Evolutionary conservation across 2,797 vertebrate genomes (phyloP).

Genomic region (Oreonectes daqikongensis): DNA sequence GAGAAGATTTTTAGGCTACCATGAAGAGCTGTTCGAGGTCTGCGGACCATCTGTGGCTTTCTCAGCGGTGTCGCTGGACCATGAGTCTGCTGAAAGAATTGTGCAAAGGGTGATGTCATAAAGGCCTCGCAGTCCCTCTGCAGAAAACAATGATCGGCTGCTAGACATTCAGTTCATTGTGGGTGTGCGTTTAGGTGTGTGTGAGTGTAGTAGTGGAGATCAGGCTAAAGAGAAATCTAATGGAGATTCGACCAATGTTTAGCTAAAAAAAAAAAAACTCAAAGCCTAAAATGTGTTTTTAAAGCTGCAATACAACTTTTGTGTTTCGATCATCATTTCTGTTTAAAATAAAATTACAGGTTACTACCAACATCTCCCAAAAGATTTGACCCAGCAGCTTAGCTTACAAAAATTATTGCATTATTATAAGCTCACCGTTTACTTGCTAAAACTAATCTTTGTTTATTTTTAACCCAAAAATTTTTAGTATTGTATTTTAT

Average conservation of each 20-base stretch:
- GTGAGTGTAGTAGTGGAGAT: conserved; percentile 42
- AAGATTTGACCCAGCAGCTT: no score
- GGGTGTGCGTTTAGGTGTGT: conserved; percentile 29
- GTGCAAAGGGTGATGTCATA: conserved; percentile 69
- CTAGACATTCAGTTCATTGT: conserved; percentile 47
- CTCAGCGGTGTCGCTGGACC: conserved; percentile 59
- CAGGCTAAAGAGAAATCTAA: background rate
- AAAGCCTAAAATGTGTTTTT: no score
- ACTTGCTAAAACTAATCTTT: no score
- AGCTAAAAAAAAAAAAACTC: no score
- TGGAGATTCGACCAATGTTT: background rate
- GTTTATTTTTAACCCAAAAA: no score
- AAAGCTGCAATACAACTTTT: no score
- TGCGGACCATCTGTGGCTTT: conserved; percentile 73
- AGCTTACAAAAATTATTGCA: no score
- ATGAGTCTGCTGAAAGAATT: conserved; percentile 65
- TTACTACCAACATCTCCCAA: no score
- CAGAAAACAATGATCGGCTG: conserved; percentile 37
- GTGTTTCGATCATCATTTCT: no score
- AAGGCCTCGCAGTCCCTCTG: conserved; percentile 57
- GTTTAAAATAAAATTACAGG: no score
- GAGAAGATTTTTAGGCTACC: conserved; percentile 58
- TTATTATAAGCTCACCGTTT: no score
- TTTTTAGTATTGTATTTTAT: no score
- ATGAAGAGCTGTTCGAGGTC: conserved; percentile 59